Conservation (phyloP, 2,888 invertebrate species). For the Drosophila macrospina region DNA sequence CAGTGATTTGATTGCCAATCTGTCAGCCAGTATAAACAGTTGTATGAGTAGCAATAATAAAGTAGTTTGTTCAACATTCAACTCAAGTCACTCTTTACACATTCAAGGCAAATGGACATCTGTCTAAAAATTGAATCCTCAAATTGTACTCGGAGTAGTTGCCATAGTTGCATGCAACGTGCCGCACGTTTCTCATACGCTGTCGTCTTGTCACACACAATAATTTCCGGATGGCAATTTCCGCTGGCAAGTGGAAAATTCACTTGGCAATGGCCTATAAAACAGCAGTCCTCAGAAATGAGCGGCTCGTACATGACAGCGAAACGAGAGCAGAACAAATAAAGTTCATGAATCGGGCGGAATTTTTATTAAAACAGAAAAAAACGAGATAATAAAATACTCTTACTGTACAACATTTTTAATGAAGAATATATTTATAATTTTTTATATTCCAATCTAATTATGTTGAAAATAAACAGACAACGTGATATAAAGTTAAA, state of each 20-base stretch:
- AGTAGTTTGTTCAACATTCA: too few relatives aligned
- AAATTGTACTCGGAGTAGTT: conserved; percentile 13
- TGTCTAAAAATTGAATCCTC: conserved; percentile 4
- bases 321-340: conserved; percentile 24
- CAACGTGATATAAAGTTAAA: not conserved
- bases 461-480: not conserved
- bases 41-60: too few relatives aligned
- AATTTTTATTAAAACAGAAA: conserved; percentile 36
- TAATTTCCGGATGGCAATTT: conserved; percentile 60
- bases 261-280: conserved; percentile 56
- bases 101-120: not conserved
- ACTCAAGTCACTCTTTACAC: too few relatives aligned
- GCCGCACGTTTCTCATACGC: conserved; percentile 22
- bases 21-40: too few relatives aligned
- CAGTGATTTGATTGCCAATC: too few relatives aligned
- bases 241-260: conserved; percentile 56
- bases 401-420: not conserved
- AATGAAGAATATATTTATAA: not conserved
- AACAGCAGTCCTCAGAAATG: conserved; percentile 24
- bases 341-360: conserved; percentile 34
- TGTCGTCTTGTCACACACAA: conserved; percentile 42
- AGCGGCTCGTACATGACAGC: conserved; percentile 1
- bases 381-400: not conserved
- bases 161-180: not conserved
- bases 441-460: not conserved